phyloP scores from a whole-genome alignment of 2,888 invertebrate species.

The Entomobrya multifasciata region DNA sequence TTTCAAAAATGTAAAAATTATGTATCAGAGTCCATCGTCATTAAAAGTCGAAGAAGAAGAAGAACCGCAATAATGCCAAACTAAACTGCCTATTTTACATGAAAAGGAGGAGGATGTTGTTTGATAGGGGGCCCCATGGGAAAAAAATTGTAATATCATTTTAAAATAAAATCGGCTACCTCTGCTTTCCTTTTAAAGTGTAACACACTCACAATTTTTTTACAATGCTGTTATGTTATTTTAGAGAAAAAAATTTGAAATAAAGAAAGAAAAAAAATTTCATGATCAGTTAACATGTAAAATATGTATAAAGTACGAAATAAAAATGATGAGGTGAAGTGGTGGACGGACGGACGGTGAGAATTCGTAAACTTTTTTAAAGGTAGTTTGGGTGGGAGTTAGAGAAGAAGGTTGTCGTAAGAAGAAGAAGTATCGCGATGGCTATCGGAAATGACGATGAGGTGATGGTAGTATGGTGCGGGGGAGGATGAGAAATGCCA shows the following conservation, averaged over 20 bases:
- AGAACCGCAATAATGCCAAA: conserved; percentile 48
- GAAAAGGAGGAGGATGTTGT: conserved; percentile 51
- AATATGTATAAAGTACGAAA: too few relatives aligned
- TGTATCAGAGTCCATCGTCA: conserved; percentile 44
- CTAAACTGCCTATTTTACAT: conserved; percentile 50
- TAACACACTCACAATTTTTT: neutral
- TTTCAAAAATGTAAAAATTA: conserved; percentile 30
- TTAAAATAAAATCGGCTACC: conserved; percentile 38
- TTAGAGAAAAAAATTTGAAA: neutral
- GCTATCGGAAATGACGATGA: conserved; percentile 40
- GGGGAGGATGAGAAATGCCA: too few relatives aligned
- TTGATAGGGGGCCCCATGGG: conserved; percentile 53
- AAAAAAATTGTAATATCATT: conserved; percentile 33
- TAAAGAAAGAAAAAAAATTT: neutral
- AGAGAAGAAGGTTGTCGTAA: too few relatives aligned
- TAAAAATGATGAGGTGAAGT: neutral
- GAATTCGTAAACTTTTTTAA: conserved; percentile 24
- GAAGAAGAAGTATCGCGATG: conserved; percentile 34
- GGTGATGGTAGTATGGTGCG: neutral
- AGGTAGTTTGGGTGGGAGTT: conserved; percentile 42
- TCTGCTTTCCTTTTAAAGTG: neutral
- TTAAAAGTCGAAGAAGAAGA: too few relatives aligned
- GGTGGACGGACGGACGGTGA: too few relatives aligned
- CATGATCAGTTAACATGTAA: too few relatives aligned
- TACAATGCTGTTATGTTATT: neutral